Percentiles rank a stretch among this genome's conserved stretches.
These are phyloP conservation scores for Drosophila lini DNA, from an alignment of 1,140 invertebrate genomes.

Conservation along the genomic window DNA sequence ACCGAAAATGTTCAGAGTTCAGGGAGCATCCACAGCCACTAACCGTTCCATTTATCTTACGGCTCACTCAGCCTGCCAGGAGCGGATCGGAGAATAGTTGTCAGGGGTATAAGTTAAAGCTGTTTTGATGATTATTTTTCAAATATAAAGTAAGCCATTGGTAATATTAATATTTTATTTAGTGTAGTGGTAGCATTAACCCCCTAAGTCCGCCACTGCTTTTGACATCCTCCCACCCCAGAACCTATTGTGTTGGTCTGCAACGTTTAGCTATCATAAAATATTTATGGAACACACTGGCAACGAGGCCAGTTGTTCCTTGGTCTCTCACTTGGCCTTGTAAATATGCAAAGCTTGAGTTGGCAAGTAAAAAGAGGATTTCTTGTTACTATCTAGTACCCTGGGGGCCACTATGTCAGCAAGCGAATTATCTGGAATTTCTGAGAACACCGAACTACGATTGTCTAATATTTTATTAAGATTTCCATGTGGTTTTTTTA, in stretches of 20 bases:
- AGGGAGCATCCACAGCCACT: conserved; percentile 1
- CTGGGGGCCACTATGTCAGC: neutral
- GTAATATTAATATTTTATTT: neutral
- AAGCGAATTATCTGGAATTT: neutral
- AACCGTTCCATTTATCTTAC: conserved; percentile 6
- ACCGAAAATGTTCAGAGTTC: conserved; percentile 24
- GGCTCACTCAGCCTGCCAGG: neutral
- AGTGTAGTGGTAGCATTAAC: neutral
- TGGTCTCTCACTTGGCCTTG: conserved; percentile 15
- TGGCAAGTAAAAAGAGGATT: conserved; percentile 2
- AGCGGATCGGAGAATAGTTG: neutral
- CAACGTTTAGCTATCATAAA: conserved; percentile 51
- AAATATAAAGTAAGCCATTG: neutral
- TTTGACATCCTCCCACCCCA: neutral
- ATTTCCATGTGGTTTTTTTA: neutral
- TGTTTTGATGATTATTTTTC: neutral
- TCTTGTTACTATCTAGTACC: neutral
- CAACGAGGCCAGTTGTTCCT: conserved; percentile 30
- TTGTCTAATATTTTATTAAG: conserved; percentile 2
- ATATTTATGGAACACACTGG: conserved; percentile 51
- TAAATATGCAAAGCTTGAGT: conserved; percentile 24
- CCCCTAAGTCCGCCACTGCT: neutral
- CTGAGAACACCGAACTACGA: neutral
- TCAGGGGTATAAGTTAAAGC: neutral
- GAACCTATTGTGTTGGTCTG: conserved; percentile 32